Conservation (phyloP, 2,797 vertebrate genomes). For the Anguilla anguilla region DNA sequence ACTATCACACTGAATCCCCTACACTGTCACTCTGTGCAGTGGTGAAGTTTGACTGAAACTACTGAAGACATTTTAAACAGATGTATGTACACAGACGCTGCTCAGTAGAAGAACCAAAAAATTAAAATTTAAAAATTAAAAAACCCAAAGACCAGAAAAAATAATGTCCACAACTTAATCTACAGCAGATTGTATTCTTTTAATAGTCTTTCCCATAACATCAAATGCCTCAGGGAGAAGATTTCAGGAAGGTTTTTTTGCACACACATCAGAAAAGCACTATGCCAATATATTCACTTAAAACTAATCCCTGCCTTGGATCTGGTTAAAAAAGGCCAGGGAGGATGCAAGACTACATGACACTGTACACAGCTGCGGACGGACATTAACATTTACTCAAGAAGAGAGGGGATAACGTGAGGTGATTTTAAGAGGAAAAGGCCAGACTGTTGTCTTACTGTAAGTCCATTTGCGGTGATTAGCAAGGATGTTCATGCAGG, state of each 20-base stretch:
- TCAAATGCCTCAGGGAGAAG: conserved; percentile 88
- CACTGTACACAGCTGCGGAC: conserved; percentile 94
- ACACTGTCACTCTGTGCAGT: too few species aligned
- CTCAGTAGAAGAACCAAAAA: conserved; percentile 18
- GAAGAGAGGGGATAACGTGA: conserved; percentile 78
- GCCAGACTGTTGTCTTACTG: conserved; percentile 11
- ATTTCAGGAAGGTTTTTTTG: conserved; percentile 89
- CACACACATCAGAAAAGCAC: conserved; percentile 99
- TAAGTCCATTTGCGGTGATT: conserved; percentile 45
- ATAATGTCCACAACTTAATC: conserved; percentile 81
- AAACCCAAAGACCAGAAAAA: conserved; percentile 21
- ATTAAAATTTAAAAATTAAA: too few species aligned
- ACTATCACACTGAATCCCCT: too few species aligned
- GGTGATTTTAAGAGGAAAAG: conserved; percentile 66
- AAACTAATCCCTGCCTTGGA: conserved; percentile 92
- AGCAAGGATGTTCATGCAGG: conserved; percentile 61
- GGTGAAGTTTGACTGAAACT: neutral
- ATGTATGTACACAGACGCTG: neutral
- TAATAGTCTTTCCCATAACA: conserved; percentile 83
- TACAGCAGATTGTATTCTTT: conserved; percentile 85
- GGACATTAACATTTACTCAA: conserved; percentile 89
- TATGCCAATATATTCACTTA: conserved; percentile 91
- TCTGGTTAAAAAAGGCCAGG: conserved; percentile 83
- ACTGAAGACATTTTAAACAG: neutral
- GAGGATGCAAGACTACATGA: conserved; percentile 94